These are phyloP conservation scores for Ennomos fuscantarius DNA, from an alignment of 2,888 invertebrate genomes.

Conservation along the genomic window DNA sequence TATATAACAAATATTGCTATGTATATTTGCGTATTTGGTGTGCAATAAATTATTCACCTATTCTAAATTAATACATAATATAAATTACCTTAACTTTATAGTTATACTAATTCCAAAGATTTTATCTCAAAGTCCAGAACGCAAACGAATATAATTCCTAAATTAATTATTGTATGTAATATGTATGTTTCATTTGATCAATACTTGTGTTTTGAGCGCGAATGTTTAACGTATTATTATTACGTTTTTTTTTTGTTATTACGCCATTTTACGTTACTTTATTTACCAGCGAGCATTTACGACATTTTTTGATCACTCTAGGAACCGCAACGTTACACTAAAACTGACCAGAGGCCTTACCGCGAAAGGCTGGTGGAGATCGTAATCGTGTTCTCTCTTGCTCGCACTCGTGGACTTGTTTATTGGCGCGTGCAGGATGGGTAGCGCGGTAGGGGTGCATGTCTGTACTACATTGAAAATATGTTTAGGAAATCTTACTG, in stretches of 20 bases:
- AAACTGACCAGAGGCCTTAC: too few relatives aligned
- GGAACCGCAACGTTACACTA: neutral
- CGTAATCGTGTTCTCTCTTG: too few relatives aligned
- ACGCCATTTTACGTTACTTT: slow-evolving; percentile 28
- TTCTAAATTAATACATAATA: too few relatives aligned
- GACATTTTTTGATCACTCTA: slow-evolving; percentile 27
- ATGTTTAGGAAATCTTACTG: too few relatives aligned
- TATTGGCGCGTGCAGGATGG: too few relatives aligned
- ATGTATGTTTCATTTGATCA: slow-evolving; percentile 44
- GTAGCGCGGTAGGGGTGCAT: too few relatives aligned
- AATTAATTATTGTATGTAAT: slow-evolving; percentile 45
- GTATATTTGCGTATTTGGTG: too few relatives aligned
- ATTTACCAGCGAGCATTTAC: slow-evolving; percentile 40
- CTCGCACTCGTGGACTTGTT: too few relatives aligned
- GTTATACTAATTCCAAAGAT: slow-evolving; percentile 26
- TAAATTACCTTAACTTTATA: neutral
- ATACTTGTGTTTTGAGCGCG: slow-evolving; percentile 50
- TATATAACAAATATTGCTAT: too few relatives aligned
- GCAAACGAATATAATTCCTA: slow-evolving; percentile 44
- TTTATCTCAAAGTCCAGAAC: slow-evolving; percentile 41
- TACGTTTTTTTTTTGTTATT: slow-evolving; percentile 29
- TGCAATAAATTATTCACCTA: too few relatives aligned
- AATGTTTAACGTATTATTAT: slow-evolving; percentile 35
- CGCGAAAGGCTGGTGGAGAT: too few relatives aligned
- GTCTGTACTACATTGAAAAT: too few relatives aligned